A percentile compares a stretch with the other conserved stretches of the same genome.
Evolutionary conservation across 2,888 invertebrate species (phyloP).

Genomic region (Sminthurinus aureus): DNA sequence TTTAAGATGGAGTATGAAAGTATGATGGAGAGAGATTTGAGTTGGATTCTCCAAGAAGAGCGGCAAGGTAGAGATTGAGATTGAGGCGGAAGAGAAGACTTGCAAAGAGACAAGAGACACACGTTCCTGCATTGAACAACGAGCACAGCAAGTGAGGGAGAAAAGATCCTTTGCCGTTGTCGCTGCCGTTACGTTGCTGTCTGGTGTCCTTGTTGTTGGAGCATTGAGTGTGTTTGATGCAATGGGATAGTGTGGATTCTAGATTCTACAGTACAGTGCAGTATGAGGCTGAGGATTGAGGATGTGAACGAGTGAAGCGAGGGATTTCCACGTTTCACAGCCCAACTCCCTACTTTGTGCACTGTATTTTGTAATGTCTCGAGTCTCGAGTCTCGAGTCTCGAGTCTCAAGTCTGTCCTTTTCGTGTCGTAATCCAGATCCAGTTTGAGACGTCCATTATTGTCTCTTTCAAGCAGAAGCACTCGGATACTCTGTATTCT

Average conservation of each 20-base stretch:
- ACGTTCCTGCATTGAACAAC: not conserved
- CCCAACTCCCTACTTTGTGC: slow-evolving; percentile 24
- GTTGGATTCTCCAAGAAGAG: not conserved
- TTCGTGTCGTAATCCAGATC: not conserved
- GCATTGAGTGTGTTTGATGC: no score
- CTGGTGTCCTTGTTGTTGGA: no score
- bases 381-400: not conserved
- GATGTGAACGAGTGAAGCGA: slow-evolving; percentile 34
- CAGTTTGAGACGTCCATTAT: not conserved
- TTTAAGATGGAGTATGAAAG: not conserved
- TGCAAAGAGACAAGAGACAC: not conserved
- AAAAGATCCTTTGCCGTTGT: slow-evolving; percentile 2
- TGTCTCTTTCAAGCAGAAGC: not conserved
- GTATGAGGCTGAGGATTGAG: slow-evolving; percentile 5
- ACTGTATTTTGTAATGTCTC: not conserved
- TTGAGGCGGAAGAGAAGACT: not conserved
- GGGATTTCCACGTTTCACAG: slow-evolving; percentile 28
- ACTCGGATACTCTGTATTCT: not conserved
- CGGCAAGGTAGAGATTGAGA: not conserved
- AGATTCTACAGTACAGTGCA: no score
- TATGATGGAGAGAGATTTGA: not conserved
- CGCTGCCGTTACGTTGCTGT: no score
- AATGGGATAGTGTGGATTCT: no score
- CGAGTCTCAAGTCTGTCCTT: not conserved
- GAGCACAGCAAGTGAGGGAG: not conserved